Base-by-base conservation (phyloP, 2,888 invertebrate genomes). In the Heliconius erato region DNA sequence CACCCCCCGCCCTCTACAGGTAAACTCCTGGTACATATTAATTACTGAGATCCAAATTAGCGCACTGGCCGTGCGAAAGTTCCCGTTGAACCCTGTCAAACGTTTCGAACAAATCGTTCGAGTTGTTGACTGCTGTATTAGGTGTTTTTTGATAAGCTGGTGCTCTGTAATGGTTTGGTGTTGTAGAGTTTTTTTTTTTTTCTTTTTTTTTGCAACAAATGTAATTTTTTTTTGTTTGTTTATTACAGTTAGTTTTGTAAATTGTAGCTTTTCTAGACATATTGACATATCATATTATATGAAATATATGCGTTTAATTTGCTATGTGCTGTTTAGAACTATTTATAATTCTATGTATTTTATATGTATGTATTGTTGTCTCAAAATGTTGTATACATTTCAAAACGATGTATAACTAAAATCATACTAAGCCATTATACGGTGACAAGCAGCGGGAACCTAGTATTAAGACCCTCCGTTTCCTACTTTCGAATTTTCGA, bases 11-110 rank as follows among this genome's bases (percentile, higher is more conserved):
- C 88, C 88, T 87, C 89, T 88, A 88, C 89, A 88, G 89, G 89
- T 90, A 85, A 87, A 85, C 84, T 87, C 85, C 85, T 81, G 86
- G 91, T 90, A 92, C 90, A 91, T 92, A 94, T 94, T 94, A 94
- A 94, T 95, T 94, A 94, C 93, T 90, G 89, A 88, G 88, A 91
- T 90, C 90, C 91, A 92, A 94, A 95, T 94, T 93, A 94, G 91
- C 92, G 92, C 94, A 85, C 85, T 88, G 88, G 87, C 88, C 87
- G 87, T 87, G 85, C 86, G 82, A 87, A 87, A 87, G 86, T 91
- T 91, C 90, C 89, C 90, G 89, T 91, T 90, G 89, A 89, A 91
- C 88, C 90, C 90, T 90, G 89, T 91, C 90, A 89, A 91, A 91
- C 85, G 88, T 88, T 91, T 87, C 83, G 84, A 86, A 87, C 88